phyloP scores from a whole-genome alignment of 2,888 invertebrate species.

The Catocala nupta region DNA sequence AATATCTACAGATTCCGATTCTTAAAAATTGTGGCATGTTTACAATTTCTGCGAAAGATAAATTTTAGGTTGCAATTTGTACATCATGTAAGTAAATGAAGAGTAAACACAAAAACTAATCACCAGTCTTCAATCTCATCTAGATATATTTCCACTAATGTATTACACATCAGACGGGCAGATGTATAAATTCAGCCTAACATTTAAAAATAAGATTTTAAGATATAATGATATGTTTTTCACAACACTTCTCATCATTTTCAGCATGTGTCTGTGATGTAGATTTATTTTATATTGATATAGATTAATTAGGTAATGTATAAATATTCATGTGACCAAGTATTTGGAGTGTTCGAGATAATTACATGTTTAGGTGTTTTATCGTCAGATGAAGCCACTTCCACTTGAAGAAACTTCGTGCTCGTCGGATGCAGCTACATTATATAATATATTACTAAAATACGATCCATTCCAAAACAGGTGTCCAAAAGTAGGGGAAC shows the following conservation, averaged over 20 bases:
- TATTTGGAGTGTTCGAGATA: background rate
- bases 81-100: background rate
- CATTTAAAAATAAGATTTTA: background rate
- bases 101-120: too few species aligned
- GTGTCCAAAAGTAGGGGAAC: too few species aligned
- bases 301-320: conserved; percentile 15
- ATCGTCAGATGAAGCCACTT: background rate
- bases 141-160: too few species aligned
- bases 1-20: background rate
- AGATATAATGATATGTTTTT: conserved; percentile 11
- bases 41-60: conserved; percentile 6
- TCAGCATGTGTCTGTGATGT: conserved; percentile 66
- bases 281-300: conserved; percentile 47
- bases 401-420: background rate
- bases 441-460: too few species aligned
- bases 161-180: too few species aligned
- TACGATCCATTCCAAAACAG: too few species aligned
- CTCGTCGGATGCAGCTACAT: too few species aligned
- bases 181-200: conserved; percentile 8
- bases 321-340: background rate
- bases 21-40: conserved; percentile 42
- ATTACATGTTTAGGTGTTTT: background rate
- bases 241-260: conserved; percentile 42
- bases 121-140: too few species aligned
- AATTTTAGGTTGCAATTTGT: conserved; percentile 31